Evolutionary conservation across 2,888 invertebrate genomes (phyloP).

Genomic region (Cephalotes varians): DNA sequence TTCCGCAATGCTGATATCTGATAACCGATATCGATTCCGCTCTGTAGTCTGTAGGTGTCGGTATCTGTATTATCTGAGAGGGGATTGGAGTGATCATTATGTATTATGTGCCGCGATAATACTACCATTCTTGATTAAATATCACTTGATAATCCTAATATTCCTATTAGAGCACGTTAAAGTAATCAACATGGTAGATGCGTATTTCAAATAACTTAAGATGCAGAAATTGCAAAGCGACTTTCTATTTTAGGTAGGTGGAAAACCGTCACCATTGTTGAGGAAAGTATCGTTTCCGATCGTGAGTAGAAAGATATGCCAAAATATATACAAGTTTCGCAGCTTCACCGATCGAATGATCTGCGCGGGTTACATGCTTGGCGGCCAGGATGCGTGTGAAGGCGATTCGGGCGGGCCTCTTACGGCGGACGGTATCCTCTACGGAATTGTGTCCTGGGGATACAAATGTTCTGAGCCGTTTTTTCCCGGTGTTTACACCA

Average conservation of each 20-base stretch:
- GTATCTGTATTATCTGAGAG: not conserved
- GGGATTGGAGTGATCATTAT: not conserved
- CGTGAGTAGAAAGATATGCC: conserved; percentile 85
- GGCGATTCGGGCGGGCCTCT: conserved; percentile 88
- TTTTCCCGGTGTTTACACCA: conserved; percentile 88
- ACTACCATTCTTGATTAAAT: no score
- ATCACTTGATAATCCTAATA: not conserved
- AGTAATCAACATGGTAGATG: not conserved
- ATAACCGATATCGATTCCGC: not conserved
- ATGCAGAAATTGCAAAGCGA: not conserved
- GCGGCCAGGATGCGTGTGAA: conserved; percentile 87
- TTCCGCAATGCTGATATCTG: conserved; percentile 18
- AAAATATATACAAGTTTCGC: conserved; percentile 84
- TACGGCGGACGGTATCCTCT: conserved; percentile 83
- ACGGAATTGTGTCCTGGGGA: conserved; percentile 88
- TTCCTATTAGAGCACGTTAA: not conserved
- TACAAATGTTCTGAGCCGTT: conserved; percentile 86
- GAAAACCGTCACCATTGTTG: conserved; percentile 83
- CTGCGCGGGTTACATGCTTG: conserved; percentile 88
- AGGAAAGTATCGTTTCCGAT: conserved; percentile 87
- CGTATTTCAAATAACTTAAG: not conserved
- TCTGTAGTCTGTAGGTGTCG: not conserved
- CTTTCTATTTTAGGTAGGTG: conserved; percentile 68
- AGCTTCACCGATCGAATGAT: conserved; percentile 87
- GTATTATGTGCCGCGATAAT: not conserved